Base-by-base conservation (phyloP, 2,113 vertebrate genomes). In the Prionailurus viverrinus region DNA sequence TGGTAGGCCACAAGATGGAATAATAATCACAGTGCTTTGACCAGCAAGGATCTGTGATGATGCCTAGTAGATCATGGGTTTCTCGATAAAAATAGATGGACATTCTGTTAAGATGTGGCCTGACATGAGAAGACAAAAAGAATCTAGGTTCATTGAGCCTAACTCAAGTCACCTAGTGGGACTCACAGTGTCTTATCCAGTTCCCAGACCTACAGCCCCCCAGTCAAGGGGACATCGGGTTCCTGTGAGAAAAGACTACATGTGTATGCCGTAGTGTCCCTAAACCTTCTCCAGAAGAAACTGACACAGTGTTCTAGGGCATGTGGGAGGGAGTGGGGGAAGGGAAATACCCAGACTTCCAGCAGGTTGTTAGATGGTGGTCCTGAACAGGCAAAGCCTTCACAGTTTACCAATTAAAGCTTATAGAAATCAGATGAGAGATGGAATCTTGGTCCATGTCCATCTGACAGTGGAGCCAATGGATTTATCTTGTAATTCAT, bases 311-410 rank as follows among this genome's bases (percentile, higher is more conserved):
- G 93, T 76, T 36, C 25, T 31, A 66, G 9, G 11, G 33, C 89
- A 18, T 58, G 2, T 63, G 85, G 71, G 45, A 6, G 80, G 13
- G 23, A 1, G 7, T 41, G 0, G 5, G 53, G 45, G 3, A 80
- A 93, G 58, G 51, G 29, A 71, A 95, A 71, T 76, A 63, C 11
- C 12, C 14, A 80, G 11, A 61, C n/a, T 87, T 94, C 71, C 29
- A 89, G 31, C 48, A 58, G 12, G 1, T 86, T 79, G 12, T 63
- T 82, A 69, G 8, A 29, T 39, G 53, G 39, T 95, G 48, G 11
- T 87, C 94, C 41, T 89, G 63, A 91, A 85, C 65, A 18, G 23
- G 18, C 79, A 91, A 97, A 80, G 3, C 45, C 39, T 68, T 73
- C 19, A 51, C 39, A 69, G 55, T 86, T 85, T 95, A 79, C 7